A percentile compares a stretch with the other conserved stretches of the same genome.
Conservation (phyloP, 2,113 vertebrate species). For the Trematomus loennbergii region DNA sequence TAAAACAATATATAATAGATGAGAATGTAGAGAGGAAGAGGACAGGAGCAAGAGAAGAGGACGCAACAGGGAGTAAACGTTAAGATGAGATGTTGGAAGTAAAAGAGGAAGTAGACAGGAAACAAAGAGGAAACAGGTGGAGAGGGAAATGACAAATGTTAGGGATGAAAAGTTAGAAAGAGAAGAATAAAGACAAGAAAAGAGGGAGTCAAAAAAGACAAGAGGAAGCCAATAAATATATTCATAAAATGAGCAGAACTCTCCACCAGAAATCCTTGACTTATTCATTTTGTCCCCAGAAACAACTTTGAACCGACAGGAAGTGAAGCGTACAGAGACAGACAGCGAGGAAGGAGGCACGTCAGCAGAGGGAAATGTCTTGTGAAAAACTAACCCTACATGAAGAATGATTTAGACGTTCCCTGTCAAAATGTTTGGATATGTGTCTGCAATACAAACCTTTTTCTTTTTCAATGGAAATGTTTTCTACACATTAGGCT, state of each 20-base stretch:
- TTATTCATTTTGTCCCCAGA: constrained; percentile 59
- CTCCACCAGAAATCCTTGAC: constrained; percentile 33
- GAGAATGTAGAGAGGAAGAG: too few species aligned
- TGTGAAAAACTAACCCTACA: too few species aligned
- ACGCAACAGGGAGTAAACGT: too few species aligned
- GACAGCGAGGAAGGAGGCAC: constrained; percentile 4
- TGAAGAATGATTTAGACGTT: too few species aligned
- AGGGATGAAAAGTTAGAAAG: not conserved
- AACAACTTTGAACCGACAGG: constrained; percentile 40
- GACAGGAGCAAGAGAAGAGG: too few species aligned
- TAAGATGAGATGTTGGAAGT: not conserved
- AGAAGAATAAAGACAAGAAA: not conserved
- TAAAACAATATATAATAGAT: too few species aligned
- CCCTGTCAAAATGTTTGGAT: too few species aligned
- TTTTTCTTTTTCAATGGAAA: too few species aligned
- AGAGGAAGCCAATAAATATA: constrained; percentile 10
- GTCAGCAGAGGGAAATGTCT: not conserved
- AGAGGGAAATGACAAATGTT: not conserved
- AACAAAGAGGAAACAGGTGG: not conserved
- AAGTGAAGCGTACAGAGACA: constrained; percentile 8
- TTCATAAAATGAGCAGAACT: constrained; percentile 21
- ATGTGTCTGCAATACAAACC: too few species aligned
- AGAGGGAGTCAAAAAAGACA: not conserved
- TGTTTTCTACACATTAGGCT: too few species aligned
- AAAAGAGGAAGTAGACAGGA: not conserved